Conservation (phyloP, 2,888 invertebrate genomes). For the Chrysotoxum bicinctum region DNA sequence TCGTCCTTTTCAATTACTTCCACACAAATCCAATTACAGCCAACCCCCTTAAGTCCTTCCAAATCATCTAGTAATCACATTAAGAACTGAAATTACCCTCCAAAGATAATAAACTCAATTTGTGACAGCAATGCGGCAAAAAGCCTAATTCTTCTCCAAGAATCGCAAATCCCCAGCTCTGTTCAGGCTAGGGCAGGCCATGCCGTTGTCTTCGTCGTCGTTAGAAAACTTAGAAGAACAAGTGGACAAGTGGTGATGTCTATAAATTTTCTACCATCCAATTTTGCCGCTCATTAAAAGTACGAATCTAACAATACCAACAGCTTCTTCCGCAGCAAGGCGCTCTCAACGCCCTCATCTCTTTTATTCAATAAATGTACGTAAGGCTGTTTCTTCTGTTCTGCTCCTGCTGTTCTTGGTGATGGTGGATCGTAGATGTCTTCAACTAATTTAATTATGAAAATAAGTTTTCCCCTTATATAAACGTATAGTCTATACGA, state of each 20-base stretch:
- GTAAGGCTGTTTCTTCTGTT: neutral
- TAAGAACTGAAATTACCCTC: constrained; percentile 61
- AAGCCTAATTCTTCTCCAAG: constrained; percentile 53
- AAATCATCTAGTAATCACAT: constrained; percentile 70
- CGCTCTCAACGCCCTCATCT: constrained; percentile 1
- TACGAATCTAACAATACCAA: constrained; percentile 70
- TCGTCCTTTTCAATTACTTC: constrained; percentile 63
- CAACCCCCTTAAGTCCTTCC: constrained; percentile 38
- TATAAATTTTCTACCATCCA: constrained; percentile 70
- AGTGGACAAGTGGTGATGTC: constrained; percentile 66
- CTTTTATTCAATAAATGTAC: neutral
- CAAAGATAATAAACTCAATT: constrained; percentile 67
- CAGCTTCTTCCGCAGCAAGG: constrained; percentile 23
- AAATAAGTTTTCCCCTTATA: constrained; percentile 64
- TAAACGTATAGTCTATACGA: neutral
- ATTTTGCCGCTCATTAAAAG: constrained; percentile 71
- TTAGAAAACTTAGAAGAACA: constrained; percentile 19
- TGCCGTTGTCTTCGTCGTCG: neutral
- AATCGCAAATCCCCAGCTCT: neutral
- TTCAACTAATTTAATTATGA: constrained; percentile 70
- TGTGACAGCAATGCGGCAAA: constrained; percentile 72
- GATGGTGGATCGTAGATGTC: constrained; percentile 30
- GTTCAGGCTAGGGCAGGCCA: neutral
- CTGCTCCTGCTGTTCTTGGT: neutral
- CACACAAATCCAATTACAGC: constrained; percentile 63